phyloP scores from a whole-genome alignment of 1,140 invertebrate genomes.

The Drosophila tani region DNA sequence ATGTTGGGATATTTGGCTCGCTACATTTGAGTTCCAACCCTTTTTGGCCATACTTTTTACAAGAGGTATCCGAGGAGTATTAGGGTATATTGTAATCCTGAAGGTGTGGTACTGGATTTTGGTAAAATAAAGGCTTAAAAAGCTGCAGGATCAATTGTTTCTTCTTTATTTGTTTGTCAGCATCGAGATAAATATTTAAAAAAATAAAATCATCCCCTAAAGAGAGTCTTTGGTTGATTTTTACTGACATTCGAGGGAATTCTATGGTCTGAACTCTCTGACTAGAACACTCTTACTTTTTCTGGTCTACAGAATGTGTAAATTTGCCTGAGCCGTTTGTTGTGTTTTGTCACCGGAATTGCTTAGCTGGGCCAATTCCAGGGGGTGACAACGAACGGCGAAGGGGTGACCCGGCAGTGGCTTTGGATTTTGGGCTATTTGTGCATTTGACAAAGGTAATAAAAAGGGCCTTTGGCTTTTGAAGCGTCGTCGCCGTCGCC shows the following conservation, averaged over 20 bases:
- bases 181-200: neutral
- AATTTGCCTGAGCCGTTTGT: constrained; percentile 72
- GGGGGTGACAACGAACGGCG: neutral
- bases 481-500: constrained; percentile 46
- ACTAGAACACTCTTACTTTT: constrained; percentile 24
- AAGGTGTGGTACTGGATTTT: too few relatives aligned
- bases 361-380: constrained; percentile 35
- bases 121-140: too few relatives aligned
- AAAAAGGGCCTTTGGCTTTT: constrained; percentile 77
- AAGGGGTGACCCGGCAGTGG: constrained; percentile 33
- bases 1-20: constrained; percentile 65
- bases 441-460: constrained; percentile 82
- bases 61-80: neutral
- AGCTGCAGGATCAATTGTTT: neutral
- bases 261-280: constrained; percentile 7
- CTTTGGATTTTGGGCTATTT: constrained; percentile 76
- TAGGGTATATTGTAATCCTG: neutral
- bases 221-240: neutral
- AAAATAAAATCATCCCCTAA: too few relatives aligned
- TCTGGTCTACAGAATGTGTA: constrained; percentile 66
- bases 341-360: constrained; percentile 61
- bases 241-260: neutral
- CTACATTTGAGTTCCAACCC: constrained; percentile 50
- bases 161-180: neutral
- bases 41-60: constrained; percentile 31